Percentiles rank a stretch among this genome's conserved stretches.
Evolutionary conservation across 2,797 vertebrate genomes (phyloP).

Genomic region (Anas bahamensis): DNA sequence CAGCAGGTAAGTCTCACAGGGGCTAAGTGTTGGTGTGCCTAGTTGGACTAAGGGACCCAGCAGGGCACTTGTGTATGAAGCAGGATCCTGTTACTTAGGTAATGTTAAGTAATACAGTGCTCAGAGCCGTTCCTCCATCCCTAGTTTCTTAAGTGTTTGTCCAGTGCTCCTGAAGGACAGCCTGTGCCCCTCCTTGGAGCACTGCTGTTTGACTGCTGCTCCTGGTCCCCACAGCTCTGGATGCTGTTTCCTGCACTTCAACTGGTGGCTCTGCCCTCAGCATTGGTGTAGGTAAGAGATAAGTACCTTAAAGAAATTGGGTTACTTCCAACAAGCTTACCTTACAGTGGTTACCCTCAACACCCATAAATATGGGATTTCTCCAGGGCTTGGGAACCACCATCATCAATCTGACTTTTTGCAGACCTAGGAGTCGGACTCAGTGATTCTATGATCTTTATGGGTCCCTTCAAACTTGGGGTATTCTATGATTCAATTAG

Average conservation of each 20-base stretch:
- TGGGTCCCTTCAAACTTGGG: too few relatives aligned
- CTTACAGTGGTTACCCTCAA: neutral
- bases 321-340: neutral
- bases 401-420: too few relatives aligned
- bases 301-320: neutral
- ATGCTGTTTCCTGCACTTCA: neutral
- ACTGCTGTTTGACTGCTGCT: neutral
- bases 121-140: neutral
- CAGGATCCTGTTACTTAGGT: neutral
- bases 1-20: neutral
- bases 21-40: neutral
- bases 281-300: neutral
- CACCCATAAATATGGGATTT: neutral
- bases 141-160: neutral
- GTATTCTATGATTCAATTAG: neutral
- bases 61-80: neutral
- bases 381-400: neutral
- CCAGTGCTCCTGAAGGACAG: neutral
- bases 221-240: neutral
- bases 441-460: too few relatives aligned
- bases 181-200: neutral
- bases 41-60: neutral
- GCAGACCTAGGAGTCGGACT: too few relatives aligned
- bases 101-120: neutral
- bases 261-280: neutral